phyloP scores from a whole-genome alignment of 2,113 vertebrate species.

The Anoplopoma fimbria region DNA sequence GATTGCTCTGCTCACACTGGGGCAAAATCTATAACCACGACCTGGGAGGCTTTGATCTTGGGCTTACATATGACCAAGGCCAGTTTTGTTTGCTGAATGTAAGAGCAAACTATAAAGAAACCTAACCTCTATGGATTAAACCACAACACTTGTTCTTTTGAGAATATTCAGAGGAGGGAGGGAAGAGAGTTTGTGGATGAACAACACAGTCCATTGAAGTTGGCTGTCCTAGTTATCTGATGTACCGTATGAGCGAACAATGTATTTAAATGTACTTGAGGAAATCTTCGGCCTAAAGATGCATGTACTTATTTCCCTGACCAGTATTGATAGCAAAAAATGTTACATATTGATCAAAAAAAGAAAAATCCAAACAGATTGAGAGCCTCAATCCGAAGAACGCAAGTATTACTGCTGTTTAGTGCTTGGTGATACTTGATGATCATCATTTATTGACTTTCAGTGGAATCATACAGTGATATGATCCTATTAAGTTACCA shows the following conservation, averaged over 20 bases:
- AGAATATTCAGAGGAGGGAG: slow-evolving; percentile 11
- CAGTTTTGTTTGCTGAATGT: slow-evolving; percentile 71
- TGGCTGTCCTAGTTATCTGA: background rate
- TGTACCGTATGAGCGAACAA: background rate
- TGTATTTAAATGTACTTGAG: background rate
- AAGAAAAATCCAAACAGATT: background rate
- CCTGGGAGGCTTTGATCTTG: slow-evolving; percentile 67
- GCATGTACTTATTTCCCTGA: background rate
- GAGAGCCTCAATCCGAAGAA: background rate
- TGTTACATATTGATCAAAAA: too few species aligned
- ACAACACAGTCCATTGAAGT: slow-evolving; percentile 1
- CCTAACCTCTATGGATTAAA: slow-evolving; percentile 33
- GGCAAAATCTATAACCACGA: slow-evolving; percentile 76
- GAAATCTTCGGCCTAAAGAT: background rate
- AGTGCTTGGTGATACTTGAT: background rate
- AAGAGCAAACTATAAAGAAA: slow-evolving; percentile 62
- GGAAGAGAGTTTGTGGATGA: slow-evolving; percentile 16
- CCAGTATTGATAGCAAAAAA: background rate
- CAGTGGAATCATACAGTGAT: background rate
- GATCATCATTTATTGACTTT: background rate
- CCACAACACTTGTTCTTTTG: background rate
- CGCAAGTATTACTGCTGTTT: background rate
- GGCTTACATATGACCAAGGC: slow-evolving; percentile 61
- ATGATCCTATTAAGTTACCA: background rate
- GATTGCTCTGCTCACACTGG: slow-evolving; percentile 73